These are phyloP conservation scores for Dendrolimus houi DNA, from an alignment of 2,888 invertebrate genomes.

Conservation along the genomic window DNA sequence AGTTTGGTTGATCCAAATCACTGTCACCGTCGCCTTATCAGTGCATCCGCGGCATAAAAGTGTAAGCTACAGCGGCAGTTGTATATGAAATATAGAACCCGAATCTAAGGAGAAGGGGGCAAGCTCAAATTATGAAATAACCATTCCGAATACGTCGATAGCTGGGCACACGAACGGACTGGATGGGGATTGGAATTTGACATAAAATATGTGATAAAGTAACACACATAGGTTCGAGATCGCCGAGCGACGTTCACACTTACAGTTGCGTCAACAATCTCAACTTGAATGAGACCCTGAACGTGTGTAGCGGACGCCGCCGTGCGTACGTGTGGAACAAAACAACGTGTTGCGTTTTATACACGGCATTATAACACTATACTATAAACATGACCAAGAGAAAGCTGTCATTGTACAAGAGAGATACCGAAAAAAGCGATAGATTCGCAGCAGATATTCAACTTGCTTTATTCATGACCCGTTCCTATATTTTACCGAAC, in stretches of 20 bases:
- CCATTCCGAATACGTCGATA: constrained; percentile 51
- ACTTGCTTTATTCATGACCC: constrained; percentile 7
- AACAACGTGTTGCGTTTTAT: constrained; percentile 56
- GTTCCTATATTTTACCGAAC: no score
- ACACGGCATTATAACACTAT: constrained; percentile 26
- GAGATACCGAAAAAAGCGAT: constrained; percentile 41
- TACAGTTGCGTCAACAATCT: constrained; percentile 75
- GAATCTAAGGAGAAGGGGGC: constrained; percentile 32
- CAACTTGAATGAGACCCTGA: constrained; percentile 72
- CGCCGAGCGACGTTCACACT: constrained; percentile 62
- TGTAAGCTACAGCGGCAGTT: constrained; percentile 10
- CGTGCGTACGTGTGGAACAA: constrained; percentile 68
- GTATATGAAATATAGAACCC: constrained; percentile 2
- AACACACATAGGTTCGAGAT: constrained; percentile 64
- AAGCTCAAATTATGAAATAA: constrained; percentile 37
- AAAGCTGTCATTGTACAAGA: constrained; percentile 10
- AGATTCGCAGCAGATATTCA: constrained; percentile 38
- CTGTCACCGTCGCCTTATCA: background rate
- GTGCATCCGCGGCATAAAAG: constrained; percentile 8
- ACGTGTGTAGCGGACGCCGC: constrained; percentile 51
- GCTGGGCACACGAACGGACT: constrained; percentile 54
- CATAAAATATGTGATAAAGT: constrained; percentile 52
- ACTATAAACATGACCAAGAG: constrained; percentile 5
- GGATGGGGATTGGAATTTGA: constrained; percentile 42
- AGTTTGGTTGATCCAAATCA: no score